phyloP scores from a whole-genome alignment of 35 echinoderm and acorn worm species.

The Acanthaster planci region DNA sequence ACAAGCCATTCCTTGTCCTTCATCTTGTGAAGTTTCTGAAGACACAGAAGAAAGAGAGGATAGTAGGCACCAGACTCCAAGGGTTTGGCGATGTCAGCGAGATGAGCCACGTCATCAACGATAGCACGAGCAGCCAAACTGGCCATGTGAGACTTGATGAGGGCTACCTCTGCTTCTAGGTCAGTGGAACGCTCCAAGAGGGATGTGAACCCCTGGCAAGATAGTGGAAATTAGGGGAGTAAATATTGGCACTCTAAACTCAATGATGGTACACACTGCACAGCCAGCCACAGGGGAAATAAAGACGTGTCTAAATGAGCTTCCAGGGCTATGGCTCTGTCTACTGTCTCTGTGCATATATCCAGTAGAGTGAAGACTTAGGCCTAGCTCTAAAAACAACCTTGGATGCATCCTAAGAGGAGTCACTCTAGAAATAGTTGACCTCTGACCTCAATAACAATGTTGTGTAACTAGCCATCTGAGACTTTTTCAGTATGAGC shows the following conservation, averaged over 20 bases:
- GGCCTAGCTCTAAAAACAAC: background rate
- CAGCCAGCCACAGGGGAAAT: too few relatives aligned
- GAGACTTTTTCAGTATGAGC: slow-evolving; percentile 82
- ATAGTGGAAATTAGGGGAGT: background rate
- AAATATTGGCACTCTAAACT: background rate
- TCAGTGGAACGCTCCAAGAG: slow-evolving; percentile 71
- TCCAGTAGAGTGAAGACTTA: too few relatives aligned
- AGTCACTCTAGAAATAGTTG: too few relatives aligned
- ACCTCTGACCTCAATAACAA: too few relatives aligned
- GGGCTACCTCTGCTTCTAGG: slow-evolving; percentile 74
- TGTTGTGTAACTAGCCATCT: slow-evolving; percentile 70
- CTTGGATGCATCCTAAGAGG: too few relatives aligned
- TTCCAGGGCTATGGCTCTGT: too few relatives aligned
- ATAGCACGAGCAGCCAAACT: slow-evolving; percentile 69
- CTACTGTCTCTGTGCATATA: too few relatives aligned
- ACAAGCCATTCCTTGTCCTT: slow-evolving; percentile 78
- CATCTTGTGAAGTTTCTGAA: slow-evolving; percentile 80
- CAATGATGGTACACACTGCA: background rate
- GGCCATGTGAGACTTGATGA: slow-evolving; percentile 92
- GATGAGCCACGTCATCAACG: slow-evolving; percentile 58
- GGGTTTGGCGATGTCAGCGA: slow-evolving; percentile 72
- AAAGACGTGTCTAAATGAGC: too few relatives aligned
- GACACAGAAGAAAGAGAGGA: slow-evolving; percentile 86
- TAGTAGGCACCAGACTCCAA: slow-evolving; percentile 90
- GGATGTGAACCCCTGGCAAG: slow-evolving; percentile 69